These are phyloP conservation scores for Aix galericulata DNA, from an alignment of 2,113 vertebrate genomes.

Conservation along the genomic window DNA sequence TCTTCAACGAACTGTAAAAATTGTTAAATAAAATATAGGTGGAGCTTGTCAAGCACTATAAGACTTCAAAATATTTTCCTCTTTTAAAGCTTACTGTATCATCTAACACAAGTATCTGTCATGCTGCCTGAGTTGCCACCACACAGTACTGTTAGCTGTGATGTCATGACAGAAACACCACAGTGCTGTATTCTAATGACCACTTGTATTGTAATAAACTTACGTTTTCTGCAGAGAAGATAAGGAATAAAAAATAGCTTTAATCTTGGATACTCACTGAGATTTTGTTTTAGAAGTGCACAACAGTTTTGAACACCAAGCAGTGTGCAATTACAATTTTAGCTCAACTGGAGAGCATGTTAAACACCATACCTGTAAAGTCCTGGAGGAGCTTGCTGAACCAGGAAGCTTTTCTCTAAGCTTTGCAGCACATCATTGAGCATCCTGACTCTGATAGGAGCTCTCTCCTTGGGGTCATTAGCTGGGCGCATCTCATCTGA, in stretches of 20 bases:
- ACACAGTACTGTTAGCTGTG: not conserved
- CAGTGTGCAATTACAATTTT: rapidly evolving
- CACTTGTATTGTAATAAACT: not conserved
- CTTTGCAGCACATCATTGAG: slow-evolving; percentile 90
- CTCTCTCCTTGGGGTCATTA: slow-evolving; percentile 89
- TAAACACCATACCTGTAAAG: slow-evolving; percentile 83
- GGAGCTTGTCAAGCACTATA: slow-evolving; percentile 14
- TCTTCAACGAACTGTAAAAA: slow-evolving; percentile 13
- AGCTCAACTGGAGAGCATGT: not conserved
- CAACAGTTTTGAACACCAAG: not conserved
- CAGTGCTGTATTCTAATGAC: slow-evolving; percentile 17
- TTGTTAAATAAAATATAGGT: slow-evolving; percentile 48
- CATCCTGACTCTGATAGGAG: slow-evolving; percentile 88
- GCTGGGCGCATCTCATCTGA: slow-evolving; percentile 95
- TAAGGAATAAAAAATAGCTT: not conserved
- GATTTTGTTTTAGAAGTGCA: not conserved
- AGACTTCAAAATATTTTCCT: slow-evolving; percentile 30
- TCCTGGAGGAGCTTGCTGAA: slow-evolving; percentile 81
- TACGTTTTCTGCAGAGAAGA: not conserved
- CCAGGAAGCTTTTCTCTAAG: slow-evolving; percentile 90
- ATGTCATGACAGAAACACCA: slow-evolving; percentile 19
- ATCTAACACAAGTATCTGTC: not conserved
- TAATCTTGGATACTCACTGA: not conserved
- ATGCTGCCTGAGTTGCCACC: slow-evolving; percentile 5
- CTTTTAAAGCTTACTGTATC: not conserved